phyloP scores from a whole-genome alignment of 2,888 invertebrate genomes.

The Hofmannophila pseudospretella region DNA sequence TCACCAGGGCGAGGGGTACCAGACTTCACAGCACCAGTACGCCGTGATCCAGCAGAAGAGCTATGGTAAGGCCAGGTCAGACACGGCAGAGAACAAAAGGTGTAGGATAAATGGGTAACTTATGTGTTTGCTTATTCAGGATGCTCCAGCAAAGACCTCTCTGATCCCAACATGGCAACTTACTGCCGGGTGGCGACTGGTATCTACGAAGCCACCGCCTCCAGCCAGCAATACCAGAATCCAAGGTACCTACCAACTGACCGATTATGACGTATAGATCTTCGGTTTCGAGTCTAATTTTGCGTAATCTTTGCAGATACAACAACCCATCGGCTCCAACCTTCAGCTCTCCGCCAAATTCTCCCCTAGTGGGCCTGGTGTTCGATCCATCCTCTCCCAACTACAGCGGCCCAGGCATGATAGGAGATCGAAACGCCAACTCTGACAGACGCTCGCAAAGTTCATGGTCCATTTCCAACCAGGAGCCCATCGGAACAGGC shows the following conservation, averaged over 20 bases:
- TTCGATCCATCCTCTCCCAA: constrained; percentile 64
- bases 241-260: constrained; percentile 33
- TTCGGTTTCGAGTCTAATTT: not conserved
- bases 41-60: constrained; percentile 53
- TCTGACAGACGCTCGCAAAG: constrained; percentile 58
- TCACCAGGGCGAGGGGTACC: constrained; percentile 39
- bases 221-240: constrained; percentile 56
- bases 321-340: constrained; percentile 59
- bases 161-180: constrained; percentile 56
- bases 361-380: constrained; percentile 62
- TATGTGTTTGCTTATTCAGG: constrained; percentile 33
- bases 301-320: constrained; percentile 49
- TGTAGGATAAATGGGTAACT: not conserved
- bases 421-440: constrained; percentile 46
- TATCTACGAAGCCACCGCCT: constrained; percentile 56
- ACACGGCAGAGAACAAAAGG: not conserved
- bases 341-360: constrained; percentile 69
- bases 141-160: constrained; percentile 54
- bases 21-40: constrained; percentile 38
- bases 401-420: constrained; percentile 50
- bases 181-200: constrained; percentile 61
- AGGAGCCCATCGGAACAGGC: constrained; percentile 71
- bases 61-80: constrained; percentile 43
- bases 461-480: constrained; percentile 56
- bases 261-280: not conserved